Evolutionary conservation across 2,797 vertebrate genomes (phyloP).

Genomic region (Champsocephalus gunnari): DNA sequence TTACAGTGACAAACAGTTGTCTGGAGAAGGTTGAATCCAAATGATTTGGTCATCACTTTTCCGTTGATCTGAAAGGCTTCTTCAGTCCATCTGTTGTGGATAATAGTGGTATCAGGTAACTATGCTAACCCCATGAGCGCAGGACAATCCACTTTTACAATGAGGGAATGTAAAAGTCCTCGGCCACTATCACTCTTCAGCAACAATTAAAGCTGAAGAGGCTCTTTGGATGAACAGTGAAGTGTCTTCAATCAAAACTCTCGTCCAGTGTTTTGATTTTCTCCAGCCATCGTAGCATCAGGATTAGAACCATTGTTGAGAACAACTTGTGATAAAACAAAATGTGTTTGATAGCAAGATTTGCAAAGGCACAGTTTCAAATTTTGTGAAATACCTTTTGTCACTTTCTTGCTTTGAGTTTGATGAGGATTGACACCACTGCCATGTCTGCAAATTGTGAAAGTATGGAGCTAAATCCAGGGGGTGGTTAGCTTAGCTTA

Average conservation of each 20-base stretch:
- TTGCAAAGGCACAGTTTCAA: neutral
- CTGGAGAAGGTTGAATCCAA: conserved; percentile 11
- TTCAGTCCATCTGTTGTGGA: neutral
- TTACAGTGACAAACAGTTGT: neutral
- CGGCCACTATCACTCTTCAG: neutral
- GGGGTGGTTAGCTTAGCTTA: conserved; percentile 6
- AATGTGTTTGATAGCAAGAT: neutral
- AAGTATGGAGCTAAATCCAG: neutral
- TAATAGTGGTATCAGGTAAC: neutral
- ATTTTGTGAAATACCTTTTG: neutral
- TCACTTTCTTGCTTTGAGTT: neutral
- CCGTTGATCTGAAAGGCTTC: neutral
- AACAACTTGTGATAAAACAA: neutral
- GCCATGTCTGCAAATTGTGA: neutral
- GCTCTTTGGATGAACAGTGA: neutral
- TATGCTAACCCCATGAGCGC: neutral
- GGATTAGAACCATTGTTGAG: neutral
- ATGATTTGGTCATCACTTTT: neutral
- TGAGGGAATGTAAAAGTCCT: neutral
- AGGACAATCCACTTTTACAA: neutral
- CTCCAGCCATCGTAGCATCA: neutral
- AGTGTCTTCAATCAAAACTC: neutral
- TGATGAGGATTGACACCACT: neutral
- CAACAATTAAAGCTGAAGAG: neutral
- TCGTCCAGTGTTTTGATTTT: neutral